A percentile compares a stretch with the other conserved stretches of the same genome.
These are phyloP conservation scores for Perccottus glenii DNA, from an alignment of 2,113 vertebrate species.

Conservation along the genomic window DNA sequence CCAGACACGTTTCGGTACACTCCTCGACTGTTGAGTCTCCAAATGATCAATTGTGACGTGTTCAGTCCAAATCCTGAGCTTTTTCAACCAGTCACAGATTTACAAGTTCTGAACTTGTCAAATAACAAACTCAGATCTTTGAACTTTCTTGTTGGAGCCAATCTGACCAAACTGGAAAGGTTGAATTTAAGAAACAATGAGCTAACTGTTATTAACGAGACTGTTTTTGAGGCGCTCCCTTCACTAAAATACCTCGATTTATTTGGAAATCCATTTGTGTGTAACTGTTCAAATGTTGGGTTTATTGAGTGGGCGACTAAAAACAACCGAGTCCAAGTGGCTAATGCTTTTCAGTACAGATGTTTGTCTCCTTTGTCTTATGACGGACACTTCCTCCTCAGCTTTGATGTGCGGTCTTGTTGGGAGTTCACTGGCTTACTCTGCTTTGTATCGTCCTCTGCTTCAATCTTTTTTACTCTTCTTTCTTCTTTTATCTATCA, in stretches of 20 bases:
- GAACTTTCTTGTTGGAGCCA: conserved; percentile 65
- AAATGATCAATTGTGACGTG: neutral
- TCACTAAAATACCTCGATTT: conserved; percentile 71
- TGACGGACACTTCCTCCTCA: conserved; percentile 55
- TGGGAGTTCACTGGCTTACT: conserved; percentile 41
- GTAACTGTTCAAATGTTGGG: conserved; percentile 72
- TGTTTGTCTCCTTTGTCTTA: conserved; percentile 72
- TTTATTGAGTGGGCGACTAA: conserved; percentile 66
- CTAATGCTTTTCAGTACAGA: conserved; percentile 60
- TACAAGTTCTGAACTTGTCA: neutral
- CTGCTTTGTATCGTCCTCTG: conserved; percentile 59
- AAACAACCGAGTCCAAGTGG: conserved; percentile 68
- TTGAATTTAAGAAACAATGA: conserved; percentile 65
- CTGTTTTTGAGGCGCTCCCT: conserved; percentile 55
- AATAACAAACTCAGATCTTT: conserved; percentile 56
- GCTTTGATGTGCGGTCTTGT: conserved; percentile 60
- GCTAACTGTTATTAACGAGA: conserved; percentile 49
- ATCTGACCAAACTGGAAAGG: conserved; percentile 60
- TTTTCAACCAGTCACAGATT: neutral
- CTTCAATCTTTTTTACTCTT: conserved; percentile 48
- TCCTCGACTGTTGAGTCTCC: neutral
- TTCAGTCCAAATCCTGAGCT: neutral
- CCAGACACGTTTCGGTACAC: neutral
- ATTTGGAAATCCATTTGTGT: conserved; percentile 71
- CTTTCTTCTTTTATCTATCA: conserved; percentile 62